Conservation (phyloP, 2,797 vertebrate genomes). For the Dendrocincla tyrannina region DNA sequence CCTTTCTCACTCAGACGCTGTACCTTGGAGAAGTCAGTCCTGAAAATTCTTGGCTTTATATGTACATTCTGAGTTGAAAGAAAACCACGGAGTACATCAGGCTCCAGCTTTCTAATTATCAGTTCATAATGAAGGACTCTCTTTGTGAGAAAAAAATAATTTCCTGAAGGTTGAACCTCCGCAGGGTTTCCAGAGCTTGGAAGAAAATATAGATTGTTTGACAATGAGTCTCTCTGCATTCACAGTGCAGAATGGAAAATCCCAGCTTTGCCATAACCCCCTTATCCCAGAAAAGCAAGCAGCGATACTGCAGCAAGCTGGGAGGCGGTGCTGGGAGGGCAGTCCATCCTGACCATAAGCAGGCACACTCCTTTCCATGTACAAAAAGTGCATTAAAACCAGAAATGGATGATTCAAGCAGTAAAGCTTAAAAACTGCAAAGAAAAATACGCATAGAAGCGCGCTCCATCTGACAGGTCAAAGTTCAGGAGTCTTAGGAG, state of each 20-base stretch:
- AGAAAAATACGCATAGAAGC: neutral
- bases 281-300: neutral
- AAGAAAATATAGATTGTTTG: slow-evolving; percentile 42
- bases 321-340: neutral
- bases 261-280: slow-evolving; percentile 38
- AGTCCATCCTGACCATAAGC: neutral
- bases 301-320: neutral
- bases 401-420: neutral
- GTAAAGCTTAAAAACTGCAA: neutral
- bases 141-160: slow-evolving; percentile 54
- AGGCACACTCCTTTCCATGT: neutral
- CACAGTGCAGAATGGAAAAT: slow-evolving; percentile 58
- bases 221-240: slow-evolving; percentile 38
- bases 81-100: slow-evolving; percentile 20
- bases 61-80: slow-evolving; percentile 26
- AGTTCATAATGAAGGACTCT: slow-evolving; percentile 65
- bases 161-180: slow-evolving; percentile 62
- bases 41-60: slow-evolving; percentile 17
- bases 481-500: neutral
- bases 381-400: neutral
- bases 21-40: neutral
- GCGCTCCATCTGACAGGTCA: neutral
- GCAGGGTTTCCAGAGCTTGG: slow-evolving; percentile 55
- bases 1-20: neutral
- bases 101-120: slow-evolving; percentile 70